Conservation (phyloP, 2,113 vertebrate genomes). For the Arvicanthis niloticus region DNA sequence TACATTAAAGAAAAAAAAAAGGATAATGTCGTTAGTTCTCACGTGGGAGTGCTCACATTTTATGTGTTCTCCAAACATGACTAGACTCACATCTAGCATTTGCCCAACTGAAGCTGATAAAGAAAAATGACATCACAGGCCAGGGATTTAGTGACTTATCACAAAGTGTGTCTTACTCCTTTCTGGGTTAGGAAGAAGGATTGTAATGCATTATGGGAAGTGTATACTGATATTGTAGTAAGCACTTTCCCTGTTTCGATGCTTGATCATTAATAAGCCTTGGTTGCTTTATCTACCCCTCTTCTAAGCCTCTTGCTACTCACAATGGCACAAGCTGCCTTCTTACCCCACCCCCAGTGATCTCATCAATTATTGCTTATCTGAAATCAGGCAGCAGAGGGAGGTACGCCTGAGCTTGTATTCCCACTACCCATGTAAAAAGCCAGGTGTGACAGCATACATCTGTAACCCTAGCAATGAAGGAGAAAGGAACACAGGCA, state of each 20-base stretch:
- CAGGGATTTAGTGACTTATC: neutral
- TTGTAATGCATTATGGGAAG: neutral
- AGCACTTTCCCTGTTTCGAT: fast-evolving
- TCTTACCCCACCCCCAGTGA: neutral
- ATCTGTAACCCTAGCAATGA: neutral
- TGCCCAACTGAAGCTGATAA: neutral
- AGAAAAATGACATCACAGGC: neutral
- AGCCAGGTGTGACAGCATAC: neutral
- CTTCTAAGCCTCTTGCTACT: neutral
- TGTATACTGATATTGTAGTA: neutral
- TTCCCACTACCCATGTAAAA: neutral
- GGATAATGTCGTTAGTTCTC: neutral
- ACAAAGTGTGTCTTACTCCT: neutral
- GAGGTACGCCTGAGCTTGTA: neutral
- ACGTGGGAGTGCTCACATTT: neutral
- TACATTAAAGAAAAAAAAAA: neutral
- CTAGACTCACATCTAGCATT: neutral
- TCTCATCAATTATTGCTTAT: neutral
- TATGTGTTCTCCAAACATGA: neutral
- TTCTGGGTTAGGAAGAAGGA: neutral
- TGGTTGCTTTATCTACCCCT: neutral
- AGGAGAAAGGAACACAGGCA: too few species aligned
- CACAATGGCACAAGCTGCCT: neutral
- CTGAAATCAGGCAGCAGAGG: too few species aligned
- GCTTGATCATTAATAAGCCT: neutral